A percentile compares a stretch with the other conserved stretches of the same genome.
Evolutionary conservation across 1,140 invertebrate species (phyloP).

Genomic region (Marisa cornuarietis): DNA sequence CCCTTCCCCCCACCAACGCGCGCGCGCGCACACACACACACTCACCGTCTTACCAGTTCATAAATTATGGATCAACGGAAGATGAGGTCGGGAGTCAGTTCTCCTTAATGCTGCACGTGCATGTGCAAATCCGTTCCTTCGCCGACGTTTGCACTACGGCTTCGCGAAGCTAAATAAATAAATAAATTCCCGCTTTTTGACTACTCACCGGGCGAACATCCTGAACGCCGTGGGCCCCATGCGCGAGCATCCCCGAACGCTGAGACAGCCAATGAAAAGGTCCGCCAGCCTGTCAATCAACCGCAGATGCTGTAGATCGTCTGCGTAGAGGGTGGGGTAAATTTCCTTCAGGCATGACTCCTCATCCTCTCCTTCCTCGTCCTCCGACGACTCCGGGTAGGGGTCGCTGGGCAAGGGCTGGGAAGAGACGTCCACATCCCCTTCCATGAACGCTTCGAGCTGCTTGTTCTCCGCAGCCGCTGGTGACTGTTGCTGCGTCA

Average conservation of each 20-base stretch:
- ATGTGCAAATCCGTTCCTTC: too few relatives aligned
- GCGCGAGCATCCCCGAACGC: slow-evolving; percentile 48
- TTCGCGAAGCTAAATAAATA: neutral
- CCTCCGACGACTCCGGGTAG: slow-evolving; percentile 18
- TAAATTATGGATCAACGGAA: too few relatives aligned
- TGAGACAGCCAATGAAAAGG: slow-evolving; percentile 53
- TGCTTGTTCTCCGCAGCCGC: neutral
- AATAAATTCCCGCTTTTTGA: too few relatives aligned
- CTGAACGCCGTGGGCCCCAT: slow-evolving; percentile 60
- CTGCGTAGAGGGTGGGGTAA: slow-evolving; percentile 50
- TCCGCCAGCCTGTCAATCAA: slow-evolving; percentile 52
- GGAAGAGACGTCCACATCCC: slow-evolving; percentile 5
- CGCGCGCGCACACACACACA: too few relatives aligned
- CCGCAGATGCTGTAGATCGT: slow-evolving; percentile 42
- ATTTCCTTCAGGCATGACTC: slow-evolving; percentile 55
- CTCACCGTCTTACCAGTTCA: too few relatives aligned
- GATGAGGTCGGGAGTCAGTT: too few relatives aligned
- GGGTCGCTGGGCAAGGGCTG: slow-evolving; percentile 17
- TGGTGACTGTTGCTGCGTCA: neutral
- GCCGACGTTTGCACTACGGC: too few relatives aligned
- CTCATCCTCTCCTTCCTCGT: slow-evolving; percentile 37
- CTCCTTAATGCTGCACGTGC: too few relatives aligned
- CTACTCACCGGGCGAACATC: slow-evolving; percentile 58
- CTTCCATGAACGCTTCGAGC: slow-evolving; percentile 8
- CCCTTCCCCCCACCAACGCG: too few relatives aligned